These are phyloP conservation scores for Catocala fraxini DNA, from an alignment of 2,888 invertebrate genomes.

Conservation along the genomic window DNA sequence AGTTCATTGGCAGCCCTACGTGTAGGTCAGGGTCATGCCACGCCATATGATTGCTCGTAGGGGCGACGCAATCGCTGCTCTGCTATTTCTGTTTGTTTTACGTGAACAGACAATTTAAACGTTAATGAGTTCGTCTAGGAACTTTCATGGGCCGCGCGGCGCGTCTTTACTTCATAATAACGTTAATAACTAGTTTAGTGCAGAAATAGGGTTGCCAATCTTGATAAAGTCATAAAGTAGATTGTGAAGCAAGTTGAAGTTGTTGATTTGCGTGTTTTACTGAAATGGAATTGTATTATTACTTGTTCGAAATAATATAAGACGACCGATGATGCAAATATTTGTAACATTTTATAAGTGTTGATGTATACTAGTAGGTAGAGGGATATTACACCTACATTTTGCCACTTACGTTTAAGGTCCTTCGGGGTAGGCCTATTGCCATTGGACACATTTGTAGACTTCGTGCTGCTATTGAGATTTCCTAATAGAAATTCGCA, in stretches of 20 bases:
- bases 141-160: conserved; percentile 9
- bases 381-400: too few relatives aligned
- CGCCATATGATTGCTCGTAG: conserved; percentile 10
- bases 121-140: conserved; percentile 36
- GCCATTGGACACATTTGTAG: too few relatives aligned
- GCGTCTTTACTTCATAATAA: background rate
- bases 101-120: conserved; percentile 35
- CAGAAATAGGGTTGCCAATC: background rate
- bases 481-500: too few relatives aligned
- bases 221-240: background rate
- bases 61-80: conserved; percentile 37
- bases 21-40: conserved; percentile 41
- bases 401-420: too few relatives aligned
- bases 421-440: too few relatives aligned
- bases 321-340: too few relatives aligned
- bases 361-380: too few relatives aligned
- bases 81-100: conserved; percentile 37
- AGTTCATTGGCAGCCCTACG: background rate
- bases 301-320: too few relatives aligned
- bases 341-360: too few relatives aligned
- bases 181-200: background rate
- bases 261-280: background rate
- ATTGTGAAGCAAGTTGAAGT: background rate
- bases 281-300: too few relatives aligned
- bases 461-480: too few relatives aligned